Base-by-base conservation (phyloP, 2,113 vertebrate genomes). In the Pavo muticus region DNA sequence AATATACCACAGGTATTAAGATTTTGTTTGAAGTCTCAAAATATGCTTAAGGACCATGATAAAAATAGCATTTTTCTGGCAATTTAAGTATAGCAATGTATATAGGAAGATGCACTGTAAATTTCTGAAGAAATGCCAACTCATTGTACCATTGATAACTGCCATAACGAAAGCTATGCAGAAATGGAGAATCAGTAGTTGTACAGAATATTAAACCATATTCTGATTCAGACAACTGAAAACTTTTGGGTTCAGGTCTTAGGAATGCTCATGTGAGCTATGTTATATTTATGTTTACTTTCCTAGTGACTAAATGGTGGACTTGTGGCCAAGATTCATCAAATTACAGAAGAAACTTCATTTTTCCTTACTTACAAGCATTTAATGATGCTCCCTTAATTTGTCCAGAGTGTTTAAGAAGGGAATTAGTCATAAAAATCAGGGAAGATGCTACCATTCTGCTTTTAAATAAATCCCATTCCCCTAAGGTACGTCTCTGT, bases 1-100 rank as follows among this genome's bases (percentile, higher is more conserved):
- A 93, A 87, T 84, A 61, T 14, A 72, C 30, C 16, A 71, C 54
- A 73, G 32, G 14, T 52, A 68, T 75, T 65, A 87, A 35, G 19
- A 69, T 90, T 95, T 94, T 88, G 35, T 84, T 78, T 92, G 63
- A 74, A 57, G 30, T 71, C 20, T 81, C 80, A 60, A 88, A 91
- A 75, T 90, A 61, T 3, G 7, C 32, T 75, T 87, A 44, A 84
- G 52, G 57, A 78, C 30, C 29, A 44, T 24, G 52, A 50, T 56
- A 72, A 37, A 13, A 86, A 32, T 13, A 37, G 29, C 37, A 91
- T 40, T 25, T 9, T 75, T 84, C 29, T 37, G 57, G 37, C 45
- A 88, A 39, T 45, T 32, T 4, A 13, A 52, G 11, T 52, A 17
- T 69, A 69, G 57, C 37, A 69, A 15, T 67, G 12, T 14, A 8